Evolutionary conservation across 2,888 invertebrate genomes (phyloP).

Genomic region (Ariolimax columbianus): DNA sequence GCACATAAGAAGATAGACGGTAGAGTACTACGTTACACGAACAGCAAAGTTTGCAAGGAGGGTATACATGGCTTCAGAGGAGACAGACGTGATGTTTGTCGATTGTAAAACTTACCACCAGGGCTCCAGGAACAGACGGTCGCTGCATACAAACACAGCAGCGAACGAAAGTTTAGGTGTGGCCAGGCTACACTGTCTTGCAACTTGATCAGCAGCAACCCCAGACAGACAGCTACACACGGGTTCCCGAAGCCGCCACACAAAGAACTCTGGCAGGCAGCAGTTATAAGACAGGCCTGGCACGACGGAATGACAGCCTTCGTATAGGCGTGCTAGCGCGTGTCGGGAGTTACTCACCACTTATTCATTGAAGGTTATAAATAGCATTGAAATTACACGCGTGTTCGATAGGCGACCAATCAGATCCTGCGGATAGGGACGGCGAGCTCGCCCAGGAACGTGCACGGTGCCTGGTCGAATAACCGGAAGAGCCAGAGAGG

Average conservation of each 20-base stretch:
- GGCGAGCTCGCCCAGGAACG: neutral
- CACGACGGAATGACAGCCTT: neutral
- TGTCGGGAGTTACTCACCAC: slow-evolving; percentile 3
- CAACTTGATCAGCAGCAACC: neutral
- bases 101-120: too few species aligned
- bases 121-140: too few species aligned
- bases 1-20: too few species aligned
- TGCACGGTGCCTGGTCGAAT: neutral
- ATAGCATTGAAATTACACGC: neutral
- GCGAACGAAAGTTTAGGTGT: too few species aligned
- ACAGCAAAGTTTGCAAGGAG: too few species aligned
- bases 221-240: too few species aligned
- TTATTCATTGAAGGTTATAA: neutral
- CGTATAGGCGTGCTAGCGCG: slow-evolving; percentile 2
- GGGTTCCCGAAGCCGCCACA: neutral
- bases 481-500: too few species aligned
- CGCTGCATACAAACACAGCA: too few species aligned
- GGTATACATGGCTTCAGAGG: too few species aligned
- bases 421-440: neutral
- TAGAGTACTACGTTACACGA: too few species aligned
- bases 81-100: too few species aligned
- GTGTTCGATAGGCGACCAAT: neutral
- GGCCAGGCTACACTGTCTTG: neutral
- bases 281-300: neutral
- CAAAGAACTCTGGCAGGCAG: neutral